Evolutionary conservation across 1,140 invertebrate genomes (phyloP).

Genomic region (Drosophila guanche): DNA sequence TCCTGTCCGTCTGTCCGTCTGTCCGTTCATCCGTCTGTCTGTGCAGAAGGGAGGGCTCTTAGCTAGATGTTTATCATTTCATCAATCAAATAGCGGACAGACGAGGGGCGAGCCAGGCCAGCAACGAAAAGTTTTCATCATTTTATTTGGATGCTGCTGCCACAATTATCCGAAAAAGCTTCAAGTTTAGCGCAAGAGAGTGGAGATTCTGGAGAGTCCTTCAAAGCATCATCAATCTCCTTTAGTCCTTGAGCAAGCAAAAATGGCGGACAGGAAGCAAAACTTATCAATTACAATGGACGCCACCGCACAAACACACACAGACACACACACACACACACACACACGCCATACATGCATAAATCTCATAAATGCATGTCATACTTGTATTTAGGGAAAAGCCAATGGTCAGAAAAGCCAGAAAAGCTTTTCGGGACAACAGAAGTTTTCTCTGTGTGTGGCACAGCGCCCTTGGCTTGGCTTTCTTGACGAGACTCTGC

Average conservation of each 20-base stretch:
- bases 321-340: conserved; percentile 7
- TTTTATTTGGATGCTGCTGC: conserved; percentile 61
- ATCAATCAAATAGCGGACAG: conserved; percentile 69
- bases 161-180: conserved; percentile 68
- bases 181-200: conserved; percentile 33
- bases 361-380: conserved; percentile 77
- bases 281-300: conserved; percentile 79
- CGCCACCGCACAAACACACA: conserved; percentile 32
- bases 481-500: conserved; percentile 31
- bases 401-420: conserved; percentile 31
- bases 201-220: conserved; percentile 45
- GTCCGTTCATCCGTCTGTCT: conserved; percentile 19
- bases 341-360: conserved; percentile 9
- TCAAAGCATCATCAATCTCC: conserved; percentile 79
- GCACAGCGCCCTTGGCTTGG: conserved; percentile 26
- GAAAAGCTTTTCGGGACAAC: background rate
- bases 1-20: conserved; percentile 8
- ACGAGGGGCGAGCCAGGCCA: conserved; percentile 19
- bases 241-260: conserved; percentile 65
- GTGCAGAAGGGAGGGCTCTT: conserved; percentile 20
- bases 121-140: conserved; percentile 73
- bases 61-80: conserved; percentile 78
- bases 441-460: conserved; percentile 32
- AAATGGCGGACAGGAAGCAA: conserved; percentile 53
- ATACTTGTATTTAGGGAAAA: conserved; percentile 68